Evolutionary conservation across 2,797 vertebrate species (phyloP).

Genomic region (Girardinus metallicus): DNA sequence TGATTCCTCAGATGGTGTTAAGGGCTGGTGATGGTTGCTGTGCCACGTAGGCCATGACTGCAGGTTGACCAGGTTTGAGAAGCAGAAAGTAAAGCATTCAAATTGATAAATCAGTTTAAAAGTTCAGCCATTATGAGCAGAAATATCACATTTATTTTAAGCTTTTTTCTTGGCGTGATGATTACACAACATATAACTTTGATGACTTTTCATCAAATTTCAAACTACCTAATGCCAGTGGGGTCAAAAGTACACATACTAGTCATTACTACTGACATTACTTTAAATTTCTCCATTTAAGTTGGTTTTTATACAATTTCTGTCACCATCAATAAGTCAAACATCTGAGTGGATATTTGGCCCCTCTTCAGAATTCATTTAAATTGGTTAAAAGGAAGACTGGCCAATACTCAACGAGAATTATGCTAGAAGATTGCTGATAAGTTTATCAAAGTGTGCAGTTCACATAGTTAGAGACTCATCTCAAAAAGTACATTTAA

Average conservation of each 20-base stretch:
- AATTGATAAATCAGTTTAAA: background rate
- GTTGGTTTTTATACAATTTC: background rate
- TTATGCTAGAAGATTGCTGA: background rate
- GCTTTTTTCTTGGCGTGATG: background rate
- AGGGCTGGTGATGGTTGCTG: slow-evolving; percentile 31
- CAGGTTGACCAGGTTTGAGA: background rate
- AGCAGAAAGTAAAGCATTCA: slow-evolving; percentile 1
- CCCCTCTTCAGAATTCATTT: background rate
- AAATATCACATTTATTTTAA: background rate
- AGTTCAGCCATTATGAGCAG: background rate
- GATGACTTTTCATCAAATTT: background rate
- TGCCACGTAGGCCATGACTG: slow-evolving; percentile 17
- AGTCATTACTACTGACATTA: background rate
- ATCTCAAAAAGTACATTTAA: background rate
- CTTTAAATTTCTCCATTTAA: background rate
- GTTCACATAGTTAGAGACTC: background rate
- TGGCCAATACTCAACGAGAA: background rate
- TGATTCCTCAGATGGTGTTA: slow-evolving; percentile 49
- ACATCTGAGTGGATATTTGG: background rate
- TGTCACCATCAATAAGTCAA: background rate
- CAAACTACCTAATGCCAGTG: background rate
- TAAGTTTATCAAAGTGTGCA: background rate
- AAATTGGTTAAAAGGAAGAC: background rate
- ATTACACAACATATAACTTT: background rate
- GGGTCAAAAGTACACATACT: background rate